These are phyloP conservation scores for Allacma fusca DNA, from an alignment of 2,888 invertebrate genomes.

Conservation along the genomic window DNA sequence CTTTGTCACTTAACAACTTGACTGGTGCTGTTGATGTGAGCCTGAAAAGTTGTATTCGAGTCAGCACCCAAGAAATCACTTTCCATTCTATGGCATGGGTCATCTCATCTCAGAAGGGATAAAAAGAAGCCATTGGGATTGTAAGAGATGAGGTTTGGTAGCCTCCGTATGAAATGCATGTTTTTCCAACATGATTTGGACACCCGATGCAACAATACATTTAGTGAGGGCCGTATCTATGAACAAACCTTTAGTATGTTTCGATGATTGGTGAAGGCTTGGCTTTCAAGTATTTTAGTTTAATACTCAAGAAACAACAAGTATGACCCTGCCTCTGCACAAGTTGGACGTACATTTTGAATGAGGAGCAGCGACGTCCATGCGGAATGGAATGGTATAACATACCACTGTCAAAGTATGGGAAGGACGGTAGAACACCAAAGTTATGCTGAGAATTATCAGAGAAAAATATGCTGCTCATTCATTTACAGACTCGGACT, in stretches of 20 bases:
- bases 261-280: conserved; percentile 39
- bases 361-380: too few species aligned
- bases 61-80: conserved; percentile 38
- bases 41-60: conserved; percentile 37
- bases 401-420: not conserved
- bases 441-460: conserved; percentile 24
- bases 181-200: not conserved
- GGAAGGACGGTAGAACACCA: conserved; percentile 9
- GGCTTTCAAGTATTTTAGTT: conserved; percentile 19
- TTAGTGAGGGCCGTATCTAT: not conserved
- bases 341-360: too few species aligned
- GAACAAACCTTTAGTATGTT: conserved; percentile 25
- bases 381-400: not conserved
- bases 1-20: conserved; percentile 48
- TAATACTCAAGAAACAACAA: conserved; percentile 1
- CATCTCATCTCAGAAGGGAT: conserved; percentile 27
- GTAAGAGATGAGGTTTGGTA: not conserved
- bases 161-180: not conserved
- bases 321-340: not conserved
- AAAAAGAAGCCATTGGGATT: not conserved
- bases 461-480: conserved; percentile 32
- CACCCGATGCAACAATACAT: not conserved
- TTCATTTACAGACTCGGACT: conserved; percentile 29
- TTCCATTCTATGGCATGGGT: conserved; percentile 25
- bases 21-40: conserved; percentile 41